Base-by-base conservation (phyloP, 1,140 invertebrate genomes). In the Eupristina koningsbergeri region DNA sequence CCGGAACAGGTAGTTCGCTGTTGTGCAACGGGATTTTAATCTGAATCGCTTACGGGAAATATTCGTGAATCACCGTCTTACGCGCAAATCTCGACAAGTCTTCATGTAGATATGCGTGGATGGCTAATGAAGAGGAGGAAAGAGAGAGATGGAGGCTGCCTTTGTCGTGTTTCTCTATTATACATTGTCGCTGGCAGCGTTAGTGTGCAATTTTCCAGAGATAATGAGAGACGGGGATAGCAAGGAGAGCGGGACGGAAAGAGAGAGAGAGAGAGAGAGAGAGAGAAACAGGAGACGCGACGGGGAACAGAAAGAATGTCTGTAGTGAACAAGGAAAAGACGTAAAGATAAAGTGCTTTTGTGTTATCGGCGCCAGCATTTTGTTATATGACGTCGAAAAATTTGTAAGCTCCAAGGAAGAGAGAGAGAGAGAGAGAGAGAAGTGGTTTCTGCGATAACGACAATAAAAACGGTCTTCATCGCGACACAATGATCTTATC, bases 141-240 rank as follows among this genome's bases (percentile, higher is more conserved):
- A 19, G 34, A 22, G 61, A 53, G 29, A 61, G 26, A 47, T 26
- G 22, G 58, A 31, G 11, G 45, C 39, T 81, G 47, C 71, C 80
- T 81, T 81, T 81, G 58, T 81, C 80, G 53, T 47, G 58, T 75
- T 81, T 31, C 53, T 81, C 80, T 81, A 81, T 81, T 81, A 81
- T 75, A 64, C 58, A 58, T 31, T 47, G 80, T 81, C 58, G 71
- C 19, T 73, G 31, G n/a, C 50, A 39, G 6, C 50, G 34, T 0
- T 47, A 31, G 3, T 58, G 45, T 31, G 71, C 58, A 71, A 81
- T 81, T 81, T 81, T 36, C 71, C n/a, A 19, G 71, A n/a, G 80
- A 81, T 81, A 81, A 75, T 47, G 80, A 81, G 13, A 80, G 47
- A 50, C 8, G 34, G 2, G 36, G 63, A 41, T 50, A 58, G 61